These are phyloP conservation scores for Berghia stephanieae DNA, from an alignment of 1,140 invertebrate genomes.

Conservation along the genomic window DNA sequence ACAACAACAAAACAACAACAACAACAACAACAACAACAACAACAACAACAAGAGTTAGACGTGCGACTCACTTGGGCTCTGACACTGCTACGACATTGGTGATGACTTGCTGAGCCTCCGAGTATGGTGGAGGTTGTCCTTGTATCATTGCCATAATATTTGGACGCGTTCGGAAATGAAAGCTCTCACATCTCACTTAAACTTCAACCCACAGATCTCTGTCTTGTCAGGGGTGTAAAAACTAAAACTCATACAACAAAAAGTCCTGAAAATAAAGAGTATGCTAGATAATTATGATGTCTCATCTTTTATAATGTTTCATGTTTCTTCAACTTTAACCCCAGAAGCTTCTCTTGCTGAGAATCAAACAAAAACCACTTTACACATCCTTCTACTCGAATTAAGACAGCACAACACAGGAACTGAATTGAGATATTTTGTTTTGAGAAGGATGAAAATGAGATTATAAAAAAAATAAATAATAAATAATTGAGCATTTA, in stretches of 20 bases:
- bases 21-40: neutral
- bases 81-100: neutral
- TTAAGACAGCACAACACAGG: too few species aligned
- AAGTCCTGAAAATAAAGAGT: too few species aligned
- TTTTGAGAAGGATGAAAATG: too few species aligned
- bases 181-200: neutral
- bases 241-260: too few species aligned
- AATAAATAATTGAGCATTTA: too few species aligned
- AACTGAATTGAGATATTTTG: too few species aligned
- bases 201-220: neutral
- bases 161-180: neutral
- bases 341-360: too few species aligned
- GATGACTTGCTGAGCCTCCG: neutral
- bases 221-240: too few species aligned
- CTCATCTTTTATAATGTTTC: neutral
- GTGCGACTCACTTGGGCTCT: neutral
- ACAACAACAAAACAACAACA: neutral
- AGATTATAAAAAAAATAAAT: too few species aligned
- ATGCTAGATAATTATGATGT: neutral
- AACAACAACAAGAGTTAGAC: neutral
- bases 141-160: constrained; percentile 15
- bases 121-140: constrained; percentile 7
- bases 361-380: too few species aligned
- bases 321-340: neutral
- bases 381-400: too few species aligned